Percentiles rank a stretch among this genome's conserved stretches.
These are phyloP conservation scores for Agriotes lineatus DNA, from an alignment of 2,888 invertebrate genomes.

Conservation along the genomic window DNA sequence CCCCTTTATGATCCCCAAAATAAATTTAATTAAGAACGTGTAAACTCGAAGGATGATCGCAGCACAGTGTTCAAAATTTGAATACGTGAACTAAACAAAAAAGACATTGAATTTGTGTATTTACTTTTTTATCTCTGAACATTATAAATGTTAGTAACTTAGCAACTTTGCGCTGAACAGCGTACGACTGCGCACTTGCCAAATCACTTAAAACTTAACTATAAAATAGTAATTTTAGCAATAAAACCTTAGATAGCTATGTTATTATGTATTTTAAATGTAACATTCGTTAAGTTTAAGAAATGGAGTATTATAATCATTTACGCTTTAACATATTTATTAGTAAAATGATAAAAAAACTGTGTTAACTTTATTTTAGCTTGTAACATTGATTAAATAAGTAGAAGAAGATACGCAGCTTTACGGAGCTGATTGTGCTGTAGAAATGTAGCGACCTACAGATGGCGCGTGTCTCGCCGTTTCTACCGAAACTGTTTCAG, in stretches of 20 bases:
- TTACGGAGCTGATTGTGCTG: no score
- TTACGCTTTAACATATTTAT: constrained; percentile 56
- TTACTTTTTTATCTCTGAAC: background rate
- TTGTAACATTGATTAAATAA: background rate
- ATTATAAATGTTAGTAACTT: constrained; percentile 14
- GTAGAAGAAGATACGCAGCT: no score
- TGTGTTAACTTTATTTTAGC: background rate
- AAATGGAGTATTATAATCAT: constrained; percentile 53
- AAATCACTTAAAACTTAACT: constrained; percentile 47
- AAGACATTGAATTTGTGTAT: background rate
- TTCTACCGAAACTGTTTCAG: background rate
- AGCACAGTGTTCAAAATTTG: no score
- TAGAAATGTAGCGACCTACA: no score
- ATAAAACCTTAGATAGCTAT: constrained; percentile 23
- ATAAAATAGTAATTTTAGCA: constrained; percentile 27
- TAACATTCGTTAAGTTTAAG: constrained; percentile 44
- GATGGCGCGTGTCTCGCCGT: no score
- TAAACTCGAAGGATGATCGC: no score
- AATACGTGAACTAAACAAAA: background rate
- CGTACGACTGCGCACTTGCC: constrained; percentile 56
- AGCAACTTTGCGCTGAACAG: constrained; percentile 40
- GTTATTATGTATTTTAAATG: constrained; percentile 22
- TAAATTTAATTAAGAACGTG: no score
- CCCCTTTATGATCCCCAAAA: no score
- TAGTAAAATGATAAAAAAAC: constrained; percentile 46